Evolutionary conservation across 2,113 vertebrate genomes (phyloP).

Genomic region (Dasypus novemcinctus): DNA sequence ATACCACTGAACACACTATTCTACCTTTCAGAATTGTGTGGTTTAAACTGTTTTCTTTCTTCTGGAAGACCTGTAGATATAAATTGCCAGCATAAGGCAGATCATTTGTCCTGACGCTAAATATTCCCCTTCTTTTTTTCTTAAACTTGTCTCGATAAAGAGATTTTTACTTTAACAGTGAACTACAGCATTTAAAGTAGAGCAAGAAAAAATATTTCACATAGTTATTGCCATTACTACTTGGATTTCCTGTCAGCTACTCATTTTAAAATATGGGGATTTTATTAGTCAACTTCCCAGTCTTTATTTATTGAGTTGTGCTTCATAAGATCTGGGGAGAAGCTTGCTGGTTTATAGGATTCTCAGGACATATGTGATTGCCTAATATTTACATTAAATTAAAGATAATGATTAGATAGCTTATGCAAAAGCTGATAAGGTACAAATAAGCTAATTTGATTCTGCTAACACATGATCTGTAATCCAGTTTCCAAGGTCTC

Average conservation of each 20-base stretch:
- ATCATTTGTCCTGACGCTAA: constrained; percentile 23
- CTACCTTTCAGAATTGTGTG: background rate
- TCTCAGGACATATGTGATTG: background rate
- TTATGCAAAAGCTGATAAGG: background rate
- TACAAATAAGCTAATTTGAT: background rate
- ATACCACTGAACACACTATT: background rate
- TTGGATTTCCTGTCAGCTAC: constrained; percentile 48
- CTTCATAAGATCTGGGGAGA: background rate
- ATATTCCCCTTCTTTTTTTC: constrained; percentile 13
- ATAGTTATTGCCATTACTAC: background rate
- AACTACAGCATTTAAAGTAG: constrained; percentile 26
- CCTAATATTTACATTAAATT: constrained; percentile 7
- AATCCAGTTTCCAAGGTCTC: background rate
- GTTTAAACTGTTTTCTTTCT: constrained; percentile 18
- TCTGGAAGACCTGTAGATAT: constrained; percentile 17
- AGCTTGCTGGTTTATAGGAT: background rate
- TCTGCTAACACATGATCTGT: background rate
- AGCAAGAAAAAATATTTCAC: constrained; percentile 50
- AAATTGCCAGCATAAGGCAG: background rate
- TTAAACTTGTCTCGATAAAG: constrained; percentile 21
- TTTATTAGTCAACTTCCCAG: constrained; percentile 32
- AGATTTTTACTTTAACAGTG: constrained; percentile 44
- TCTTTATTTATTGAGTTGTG: constrained; percentile 23
- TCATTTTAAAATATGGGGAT: constrained; percentile 37
- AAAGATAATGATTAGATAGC: background rate